Conservation (phyloP, 2,113 vertebrate genomes). For the Forbesichthys papilliferus region DNA sequence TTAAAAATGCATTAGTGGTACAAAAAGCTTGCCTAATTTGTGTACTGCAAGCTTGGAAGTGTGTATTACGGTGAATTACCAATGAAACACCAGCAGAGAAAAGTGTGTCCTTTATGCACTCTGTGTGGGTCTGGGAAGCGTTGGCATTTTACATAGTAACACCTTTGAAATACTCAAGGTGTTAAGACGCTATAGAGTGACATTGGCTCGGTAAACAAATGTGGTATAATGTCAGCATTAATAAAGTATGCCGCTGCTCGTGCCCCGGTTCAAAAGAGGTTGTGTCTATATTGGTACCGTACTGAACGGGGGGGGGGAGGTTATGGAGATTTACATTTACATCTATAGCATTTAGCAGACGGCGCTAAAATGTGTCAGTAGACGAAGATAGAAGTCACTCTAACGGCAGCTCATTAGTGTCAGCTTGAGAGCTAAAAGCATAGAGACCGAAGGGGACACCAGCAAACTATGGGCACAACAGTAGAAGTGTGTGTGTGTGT, state of each 20-base stretch:
- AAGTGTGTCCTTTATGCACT: slow-evolving; percentile 26
- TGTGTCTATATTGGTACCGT: background rate
- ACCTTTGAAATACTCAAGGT: slow-evolving; percentile 20
- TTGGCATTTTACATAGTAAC: slow-evolving; percentile 23
- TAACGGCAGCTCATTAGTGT: too few relatives aligned
- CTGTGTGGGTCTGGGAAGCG: slow-evolving; percentile 22
- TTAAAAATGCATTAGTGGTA: too few relatives aligned
- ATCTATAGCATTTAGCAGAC: background rate
- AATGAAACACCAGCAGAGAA: slow-evolving; percentile 2
- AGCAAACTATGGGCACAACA: slow-evolving; percentile 16
- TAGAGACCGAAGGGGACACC: too few relatives aligned
- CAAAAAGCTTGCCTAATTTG: background rate
- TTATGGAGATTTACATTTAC: too few relatives aligned
- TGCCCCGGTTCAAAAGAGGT: background rate
- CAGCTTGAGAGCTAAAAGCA: too few relatives aligned
- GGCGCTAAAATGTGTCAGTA: background rate
- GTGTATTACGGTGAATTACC: background rate
- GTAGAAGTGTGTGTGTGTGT: slow-evolving; percentile 37
- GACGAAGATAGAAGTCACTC: too few relatives aligned
- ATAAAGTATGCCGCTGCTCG: slow-evolving; percentile 21
- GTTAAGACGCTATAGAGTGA: slow-evolving; percentile 29
- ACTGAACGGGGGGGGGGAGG: background rate
- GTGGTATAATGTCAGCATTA: slow-evolving; percentile 43
- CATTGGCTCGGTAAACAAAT: slow-evolving; percentile 37
- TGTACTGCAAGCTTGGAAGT: background rate